Percentiles rank a stretch among this genome's conserved stretches.
These are phyloP conservation scores for Oreonectes daqikongensis DNA, from an alignment of 2,797 vertebrate genomes.

Conservation along the genomic window DNA sequence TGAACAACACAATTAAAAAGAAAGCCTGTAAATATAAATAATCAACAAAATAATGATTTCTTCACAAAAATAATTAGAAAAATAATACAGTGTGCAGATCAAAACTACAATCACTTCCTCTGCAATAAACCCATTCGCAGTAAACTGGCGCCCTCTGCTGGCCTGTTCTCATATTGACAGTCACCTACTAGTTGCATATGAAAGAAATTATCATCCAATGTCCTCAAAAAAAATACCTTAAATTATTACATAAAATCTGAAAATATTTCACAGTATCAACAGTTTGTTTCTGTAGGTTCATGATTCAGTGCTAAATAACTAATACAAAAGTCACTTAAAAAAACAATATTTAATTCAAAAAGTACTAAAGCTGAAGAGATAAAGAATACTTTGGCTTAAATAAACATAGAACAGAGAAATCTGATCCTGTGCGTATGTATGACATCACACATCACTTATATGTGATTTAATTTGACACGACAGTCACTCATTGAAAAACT, in stretches of 20 bases:
- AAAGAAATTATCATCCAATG: constrained; percentile 40
- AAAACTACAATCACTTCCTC: not conserved
- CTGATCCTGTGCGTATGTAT: not conserved
- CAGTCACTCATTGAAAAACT: not conserved
- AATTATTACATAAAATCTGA: constrained; percentile 27
- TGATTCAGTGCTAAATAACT: not conserved
- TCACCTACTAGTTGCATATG: constrained; percentile 62
- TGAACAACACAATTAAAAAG: too few relatives aligned
- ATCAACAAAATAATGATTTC: not conserved
- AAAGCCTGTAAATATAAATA: not conserved
- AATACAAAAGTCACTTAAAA: constrained; percentile 40
- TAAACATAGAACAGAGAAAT: constrained; percentile 32
- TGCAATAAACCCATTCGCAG: not conserved
- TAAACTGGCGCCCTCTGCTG: constrained; percentile 64
- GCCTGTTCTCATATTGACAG: constrained; percentile 62
- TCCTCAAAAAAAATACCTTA: constrained; percentile 30
- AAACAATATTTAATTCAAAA: constrained; percentile 34
- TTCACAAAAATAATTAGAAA: not conserved
- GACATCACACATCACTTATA: not conserved
- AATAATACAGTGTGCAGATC: not conserved
- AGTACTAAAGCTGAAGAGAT: constrained; percentile 28
- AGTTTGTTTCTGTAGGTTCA: not conserved
- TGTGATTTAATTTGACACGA: not conserved
- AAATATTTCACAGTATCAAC: constrained; percentile 26
- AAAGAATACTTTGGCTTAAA: constrained; percentile 68